phyloP scores from a whole-genome alignment of 2,113 vertebrate species.

The Gadus chalcogrammus region DNA sequence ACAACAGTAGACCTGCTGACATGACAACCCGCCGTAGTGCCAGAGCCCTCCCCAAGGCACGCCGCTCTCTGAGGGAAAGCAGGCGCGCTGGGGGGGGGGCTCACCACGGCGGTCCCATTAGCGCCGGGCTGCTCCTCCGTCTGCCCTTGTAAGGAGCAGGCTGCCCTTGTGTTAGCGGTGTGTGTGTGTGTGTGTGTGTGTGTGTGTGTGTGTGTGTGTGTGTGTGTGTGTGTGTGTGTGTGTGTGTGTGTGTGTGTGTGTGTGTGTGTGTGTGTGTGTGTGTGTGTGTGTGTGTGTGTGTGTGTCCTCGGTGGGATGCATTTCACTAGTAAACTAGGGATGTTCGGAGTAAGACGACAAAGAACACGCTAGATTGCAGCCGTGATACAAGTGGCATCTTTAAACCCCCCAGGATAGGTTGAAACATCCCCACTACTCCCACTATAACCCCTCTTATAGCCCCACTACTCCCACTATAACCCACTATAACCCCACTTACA shows the following conservation, averaged over 20 bases:
- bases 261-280: constrained; percentile 23
- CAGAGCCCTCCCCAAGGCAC: background rate
- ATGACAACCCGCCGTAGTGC: background rate
- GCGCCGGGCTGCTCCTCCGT: background rate
- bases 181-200: constrained; percentile 20
- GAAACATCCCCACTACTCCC: no score
- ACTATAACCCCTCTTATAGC: no score
- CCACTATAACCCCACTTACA: no score
- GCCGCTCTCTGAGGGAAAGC: background rate
- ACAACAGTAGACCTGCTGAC: background rate
- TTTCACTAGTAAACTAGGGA: background rate
- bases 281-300: background rate
- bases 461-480: no score
- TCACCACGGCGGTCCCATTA: background rate
- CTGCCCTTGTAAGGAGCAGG: constrained; percentile 48
- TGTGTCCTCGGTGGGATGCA: background rate
- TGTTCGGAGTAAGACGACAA: no score
- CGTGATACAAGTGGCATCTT: no score
- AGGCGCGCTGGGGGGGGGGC: background rate
- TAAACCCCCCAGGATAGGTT: no score
- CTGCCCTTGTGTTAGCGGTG: constrained; percentile 17
- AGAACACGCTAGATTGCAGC: no score
- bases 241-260: constrained; percentile 23
- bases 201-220: constrained; percentile 7
- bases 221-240: constrained; percentile 2